A percentile compares a stretch with the other conserved stretches of the same genome.
phyloP scores from a whole-genome alignment of 2,888 invertebrate species.

The Cantharis rustica region DNA sequence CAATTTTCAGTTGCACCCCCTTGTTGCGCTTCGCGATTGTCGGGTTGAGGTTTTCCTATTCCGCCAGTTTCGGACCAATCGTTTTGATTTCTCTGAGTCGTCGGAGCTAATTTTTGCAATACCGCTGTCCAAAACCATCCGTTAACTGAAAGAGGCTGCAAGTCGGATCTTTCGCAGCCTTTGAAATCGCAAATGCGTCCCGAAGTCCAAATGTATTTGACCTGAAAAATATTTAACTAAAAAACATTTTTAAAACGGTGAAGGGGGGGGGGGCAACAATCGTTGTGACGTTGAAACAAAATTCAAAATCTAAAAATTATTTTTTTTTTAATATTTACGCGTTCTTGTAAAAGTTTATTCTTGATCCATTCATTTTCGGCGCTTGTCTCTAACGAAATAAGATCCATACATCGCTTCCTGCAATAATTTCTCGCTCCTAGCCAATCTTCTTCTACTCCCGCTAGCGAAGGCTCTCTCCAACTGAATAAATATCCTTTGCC shows the following conservation, averaged over 20 bases:
- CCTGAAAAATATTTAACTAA: slow-evolving; percentile 54
- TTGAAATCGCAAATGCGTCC: slow-evolving; percentile 89
- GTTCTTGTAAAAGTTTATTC: slow-evolving; percentile 74
- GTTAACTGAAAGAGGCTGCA: slow-evolving; percentile 79
- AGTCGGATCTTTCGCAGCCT: slow-evolving; percentile 84
- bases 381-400: slow-evolving; percentile 82
- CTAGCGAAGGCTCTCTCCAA: slow-evolving; percentile 78
- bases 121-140: slow-evolving; percentile 95
- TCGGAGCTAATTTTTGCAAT: slow-evolving; percentile 82
- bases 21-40: slow-evolving; percentile 81
- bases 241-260: background rate
- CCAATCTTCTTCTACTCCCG: slow-evolving; percentile 82
- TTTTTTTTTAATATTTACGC: slow-evolving; percentile 61
- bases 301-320: no score
- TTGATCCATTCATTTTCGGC: slow-evolving; percentile 89
- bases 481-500: slow-evolving; percentile 86
- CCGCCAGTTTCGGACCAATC: slow-evolving; percentile 90
- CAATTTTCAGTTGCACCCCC: slow-evolving; percentile 87
- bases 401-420: slow-evolving; percentile 88
- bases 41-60: slow-evolving; percentile 84
- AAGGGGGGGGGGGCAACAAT: no score
- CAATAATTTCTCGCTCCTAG: slow-evolving; percentile 84
- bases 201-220: slow-evolving; percentile 91
- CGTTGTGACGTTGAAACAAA: no score
- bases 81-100: slow-evolving; percentile 79